phyloP scores from a whole-genome alignment of 2,113 vertebrate species.

The Dendropsophus ebraccatus region DNA sequence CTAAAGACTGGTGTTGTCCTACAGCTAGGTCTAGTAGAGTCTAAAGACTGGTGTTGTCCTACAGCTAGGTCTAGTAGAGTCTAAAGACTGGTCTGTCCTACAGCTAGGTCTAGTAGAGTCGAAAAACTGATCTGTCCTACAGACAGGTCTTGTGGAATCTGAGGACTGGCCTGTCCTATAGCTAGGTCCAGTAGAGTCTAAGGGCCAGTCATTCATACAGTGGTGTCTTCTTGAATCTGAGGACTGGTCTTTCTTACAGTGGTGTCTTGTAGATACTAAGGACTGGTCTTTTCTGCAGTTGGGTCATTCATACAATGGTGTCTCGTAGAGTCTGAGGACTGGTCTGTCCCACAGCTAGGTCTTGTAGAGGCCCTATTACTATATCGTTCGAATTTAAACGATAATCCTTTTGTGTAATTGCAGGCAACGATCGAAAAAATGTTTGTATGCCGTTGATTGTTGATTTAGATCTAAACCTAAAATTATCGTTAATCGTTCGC shows the following conservation, averaged over 20 bases:
- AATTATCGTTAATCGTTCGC: too few relatives aligned
- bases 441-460: too few relatives aligned
- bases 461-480: too few relatives aligned
- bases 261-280: background rate
- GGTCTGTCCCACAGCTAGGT: background rate
- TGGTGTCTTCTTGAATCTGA: background rate
- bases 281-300: background rate
- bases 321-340: background rate
- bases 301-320: too few relatives aligned
- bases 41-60: background rate
- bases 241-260: background rate
- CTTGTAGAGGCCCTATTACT: too few relatives aligned
- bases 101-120: background rate
- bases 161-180: background rate
- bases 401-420: too few relatives aligned
- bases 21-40: background rate
- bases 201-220: too few relatives aligned
- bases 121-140: background rate
- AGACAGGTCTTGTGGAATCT: background rate
- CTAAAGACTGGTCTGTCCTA: background rate
- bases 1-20: background rate
- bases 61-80: background rate
- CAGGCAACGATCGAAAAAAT: too few relatives aligned
- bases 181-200: background rate
- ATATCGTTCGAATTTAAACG: too few relatives aligned